Evolutionary conservation across 37 sponge, comb jelly and placozoan species (phyloP).

Genomic region (Dysidea cf. avara): DNA sequence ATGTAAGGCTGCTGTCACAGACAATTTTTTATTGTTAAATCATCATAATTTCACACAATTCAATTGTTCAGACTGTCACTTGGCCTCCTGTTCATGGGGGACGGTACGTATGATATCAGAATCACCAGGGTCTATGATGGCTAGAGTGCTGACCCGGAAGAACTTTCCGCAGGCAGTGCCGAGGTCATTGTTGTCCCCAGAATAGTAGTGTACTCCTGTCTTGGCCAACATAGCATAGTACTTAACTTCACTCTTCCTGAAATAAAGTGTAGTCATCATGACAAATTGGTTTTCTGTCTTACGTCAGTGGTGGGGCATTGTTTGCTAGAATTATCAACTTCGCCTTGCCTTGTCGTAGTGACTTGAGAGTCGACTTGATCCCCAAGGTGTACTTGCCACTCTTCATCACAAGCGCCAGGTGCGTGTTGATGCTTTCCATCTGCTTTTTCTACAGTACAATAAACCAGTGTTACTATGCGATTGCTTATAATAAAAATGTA

Average conservation of each 20-base stretch:
- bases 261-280: too few species aligned
- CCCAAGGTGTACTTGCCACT: constrained; percentile 99
- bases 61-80: background rate
- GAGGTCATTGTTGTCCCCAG: constrained; percentile 92
- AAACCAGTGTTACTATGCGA: too few species aligned
- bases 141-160: constrained; percentile 89
- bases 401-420: constrained; percentile 97
- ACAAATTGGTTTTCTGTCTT: background rate
- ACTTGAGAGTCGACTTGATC: constrained; percentile 85
- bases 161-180: constrained; percentile 99
- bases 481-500: too few species aligned
- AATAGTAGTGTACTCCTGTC: constrained; percentile 98
- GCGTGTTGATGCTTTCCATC: constrained; percentile 96
- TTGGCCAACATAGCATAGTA: constrained; percentile 99
- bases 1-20: too few species aligned
- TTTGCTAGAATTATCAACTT: constrained; percentile 94
- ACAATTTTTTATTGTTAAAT: too few species aligned
- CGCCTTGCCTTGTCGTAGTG: constrained; percentile 92
- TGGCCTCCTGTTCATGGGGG: constrained; percentile 59
- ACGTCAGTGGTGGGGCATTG: constrained; percentile 93
- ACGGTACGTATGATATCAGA: constrained; percentile 97
- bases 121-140: constrained; percentile 98
- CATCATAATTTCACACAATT: background rate
- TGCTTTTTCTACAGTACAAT: constrained; percentile 95
- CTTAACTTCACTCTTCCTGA: constrained; percentile 98